Evolutionary conservation across 2,113 vertebrate genomes (phyloP).

Genomic region (Tetrao urogallus): DNA sequence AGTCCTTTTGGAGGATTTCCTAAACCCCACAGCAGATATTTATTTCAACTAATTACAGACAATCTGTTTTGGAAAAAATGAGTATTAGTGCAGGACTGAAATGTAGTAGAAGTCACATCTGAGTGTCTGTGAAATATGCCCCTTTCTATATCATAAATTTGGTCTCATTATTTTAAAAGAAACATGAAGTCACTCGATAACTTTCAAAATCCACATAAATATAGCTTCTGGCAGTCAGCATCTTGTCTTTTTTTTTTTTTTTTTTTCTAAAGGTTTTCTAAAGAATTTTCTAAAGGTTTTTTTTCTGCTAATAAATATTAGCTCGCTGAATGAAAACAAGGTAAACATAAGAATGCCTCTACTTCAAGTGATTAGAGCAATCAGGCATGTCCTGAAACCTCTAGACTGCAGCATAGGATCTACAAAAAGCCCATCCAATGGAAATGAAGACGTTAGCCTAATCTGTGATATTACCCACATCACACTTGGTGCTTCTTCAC

Average conservation of each 20-base stretch:
- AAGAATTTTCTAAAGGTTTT: not conserved
- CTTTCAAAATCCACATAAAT: not conserved
- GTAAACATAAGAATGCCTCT: not conserved
- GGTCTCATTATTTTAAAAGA: not conserved
- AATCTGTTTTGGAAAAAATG: slow-evolving; percentile 56
- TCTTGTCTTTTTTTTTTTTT: not conserved
- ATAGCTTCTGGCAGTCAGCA: not conserved
- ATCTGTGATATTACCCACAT: not conserved
- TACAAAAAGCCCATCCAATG: not conserved
- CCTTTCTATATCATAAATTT: not conserved
- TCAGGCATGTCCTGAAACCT: not conserved
- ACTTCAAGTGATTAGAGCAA: not conserved
- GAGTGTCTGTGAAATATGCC: not conserved
- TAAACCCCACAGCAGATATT: slow-evolving; percentile 42
- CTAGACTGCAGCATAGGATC: not conserved
- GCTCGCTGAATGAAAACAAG: not conserved
- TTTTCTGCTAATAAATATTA: not conserved
- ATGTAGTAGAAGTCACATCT: not conserved
- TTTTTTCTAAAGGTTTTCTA: not conserved
- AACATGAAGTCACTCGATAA: not conserved
- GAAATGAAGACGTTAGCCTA: not conserved
- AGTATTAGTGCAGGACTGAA: not conserved
- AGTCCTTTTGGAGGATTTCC: slow-evolving; percentile 48
- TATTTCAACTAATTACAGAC: slow-evolving; percentile 52
- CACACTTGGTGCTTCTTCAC: not conserved